These are phyloP conservation scores for Ochropleura plecta DNA, from an alignment of 2,888 invertebrate species.

Conservation along the genomic window DNA sequence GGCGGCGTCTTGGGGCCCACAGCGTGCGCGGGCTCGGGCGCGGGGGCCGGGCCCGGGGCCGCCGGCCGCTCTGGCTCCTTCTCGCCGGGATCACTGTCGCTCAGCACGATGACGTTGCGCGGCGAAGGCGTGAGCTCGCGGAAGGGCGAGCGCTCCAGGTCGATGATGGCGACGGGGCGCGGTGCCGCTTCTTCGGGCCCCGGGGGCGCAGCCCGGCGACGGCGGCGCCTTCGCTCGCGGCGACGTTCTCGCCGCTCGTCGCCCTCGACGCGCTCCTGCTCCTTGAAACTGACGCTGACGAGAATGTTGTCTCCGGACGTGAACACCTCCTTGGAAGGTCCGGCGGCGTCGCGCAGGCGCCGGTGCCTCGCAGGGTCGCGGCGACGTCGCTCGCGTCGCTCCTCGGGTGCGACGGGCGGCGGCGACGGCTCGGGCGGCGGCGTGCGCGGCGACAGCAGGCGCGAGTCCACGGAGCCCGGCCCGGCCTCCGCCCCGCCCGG, in stretches of 20 bases:
- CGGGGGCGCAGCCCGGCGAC: slow-evolving; percentile 62
- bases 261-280: slow-evolving; percentile 84
- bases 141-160: slow-evolving; percentile 96
- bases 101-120: slow-evolving; percentile 95
- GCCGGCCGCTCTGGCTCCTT: slow-evolving; percentile 77
- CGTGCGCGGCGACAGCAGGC: slow-evolving; percentile 77
- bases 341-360: slow-evolving; percentile 79
- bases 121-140: slow-evolving; percentile 95
- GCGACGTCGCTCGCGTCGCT: slow-evolving; percentile 80
- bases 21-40: slow-evolving; percentile 63
- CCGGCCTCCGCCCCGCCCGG: slow-evolving; percentile 67
- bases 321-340: slow-evolving; percentile 96
- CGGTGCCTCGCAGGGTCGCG: slow-evolving; percentile 71
- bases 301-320: slow-evolving; percentile 98
- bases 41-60: slow-evolving; percentile 61
- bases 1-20: slow-evolving; percentile 91
- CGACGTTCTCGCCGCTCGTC: slow-evolving; percentile 71
- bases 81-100: slow-evolving; percentile 94
- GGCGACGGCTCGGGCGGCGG: slow-evolving; percentile 70
- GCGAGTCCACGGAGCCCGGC: slow-evolving; percentile 66
- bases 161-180: slow-evolving; percentile 95
- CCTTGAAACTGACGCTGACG: slow-evolving; percentile 97
- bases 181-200: slow-evolving; percentile 92
- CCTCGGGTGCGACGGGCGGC: slow-evolving; percentile 83
- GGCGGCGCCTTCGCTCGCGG: slow-evolving; percentile 69